Percentiles rank a stretch among this genome's conserved stretches.
Evolutionary conservation across 2,797 vertebrate genomes (phyloP).

Genomic region (Staurois parvus): DNA sequence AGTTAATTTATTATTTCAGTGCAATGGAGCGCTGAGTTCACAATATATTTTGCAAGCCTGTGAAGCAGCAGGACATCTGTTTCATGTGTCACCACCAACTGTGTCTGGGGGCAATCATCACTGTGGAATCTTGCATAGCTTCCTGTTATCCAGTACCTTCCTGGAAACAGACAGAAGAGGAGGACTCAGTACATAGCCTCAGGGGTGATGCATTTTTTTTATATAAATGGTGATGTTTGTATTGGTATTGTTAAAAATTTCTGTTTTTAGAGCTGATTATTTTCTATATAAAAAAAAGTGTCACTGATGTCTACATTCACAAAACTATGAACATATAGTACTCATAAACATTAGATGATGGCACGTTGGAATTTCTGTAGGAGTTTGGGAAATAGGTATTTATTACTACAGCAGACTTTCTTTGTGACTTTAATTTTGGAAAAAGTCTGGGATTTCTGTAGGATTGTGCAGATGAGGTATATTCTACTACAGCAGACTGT

Average conservation of each 20-base stretch:
- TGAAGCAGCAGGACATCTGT: constrained; percentile 68
- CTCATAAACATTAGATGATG: too few relatives aligned
- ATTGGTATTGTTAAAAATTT: neutral
- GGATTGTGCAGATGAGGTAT: too few relatives aligned
- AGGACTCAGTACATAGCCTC: constrained; percentile 59
- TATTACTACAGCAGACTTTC: too few relatives aligned
- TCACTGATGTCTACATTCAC: too few relatives aligned
- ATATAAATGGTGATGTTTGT: constrained; percentile 31
- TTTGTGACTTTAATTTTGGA: too few relatives aligned
- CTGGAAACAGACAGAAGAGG: constrained; percentile 63
- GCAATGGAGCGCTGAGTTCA: constrained; percentile 1
- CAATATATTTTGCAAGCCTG: constrained; percentile 51
- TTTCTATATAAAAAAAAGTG: too few relatives aligned
- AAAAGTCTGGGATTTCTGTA: too few relatives aligned
- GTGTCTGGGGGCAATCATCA: constrained; percentile 68
- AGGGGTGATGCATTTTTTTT: neutral
- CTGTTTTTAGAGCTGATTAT: neutral
- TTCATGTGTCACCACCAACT: constrained; percentile 66
- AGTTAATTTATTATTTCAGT: constrained; percentile 17
- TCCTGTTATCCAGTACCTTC: constrained; percentile 71
- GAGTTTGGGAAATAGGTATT: too few relatives aligned
- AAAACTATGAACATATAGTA: too few relatives aligned
- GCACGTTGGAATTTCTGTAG: too few relatives aligned
- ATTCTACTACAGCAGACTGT: too few relatives aligned
- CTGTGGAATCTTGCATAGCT: constrained; percentile 67